A percentile compares a stretch with the other conserved stretches of the same genome.
Conservation (phyloP, 2,797 vertebrate species). For the Gephyroberyx darwinii region DNA sequence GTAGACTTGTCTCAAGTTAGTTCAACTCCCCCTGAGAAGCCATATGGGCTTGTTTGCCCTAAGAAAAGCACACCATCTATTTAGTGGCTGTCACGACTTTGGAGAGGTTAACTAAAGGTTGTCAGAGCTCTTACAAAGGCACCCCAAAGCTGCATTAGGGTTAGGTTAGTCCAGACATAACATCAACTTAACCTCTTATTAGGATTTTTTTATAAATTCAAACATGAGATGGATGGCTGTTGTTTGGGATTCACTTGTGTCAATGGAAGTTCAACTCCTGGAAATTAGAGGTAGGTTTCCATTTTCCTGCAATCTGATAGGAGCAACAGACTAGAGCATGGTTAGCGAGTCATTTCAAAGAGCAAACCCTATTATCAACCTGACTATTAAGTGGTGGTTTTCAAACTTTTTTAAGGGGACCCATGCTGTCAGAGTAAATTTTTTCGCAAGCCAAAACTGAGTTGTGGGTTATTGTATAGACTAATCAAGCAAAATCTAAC, state of each 20-base stretch:
- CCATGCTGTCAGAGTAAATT: slow-evolving; percentile 34
- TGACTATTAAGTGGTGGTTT: slow-evolving; percentile 41
- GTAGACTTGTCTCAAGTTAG: slow-evolving; percentile 11
- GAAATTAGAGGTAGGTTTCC: slow-evolving; percentile 57
- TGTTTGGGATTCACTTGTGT: slow-evolving; percentile 37
- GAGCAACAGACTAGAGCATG: slow-evolving; percentile 45
- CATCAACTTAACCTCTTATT: slow-evolving; percentile 7
- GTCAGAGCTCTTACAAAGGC: background rate
- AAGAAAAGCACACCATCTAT: slow-evolving; percentile 11
- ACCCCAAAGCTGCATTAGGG: background rate
- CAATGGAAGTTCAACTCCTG: slow-evolving; percentile 55
- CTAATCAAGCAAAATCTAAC: slow-evolving; percentile 17
- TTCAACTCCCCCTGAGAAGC: slow-evolving; percentile 24
- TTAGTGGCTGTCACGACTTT: slow-evolving; percentile 28
- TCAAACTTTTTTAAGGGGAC: slow-evolving; percentile 39
- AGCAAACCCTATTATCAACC: slow-evolving; percentile 56
- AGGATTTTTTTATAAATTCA: slow-evolving; percentile 3
- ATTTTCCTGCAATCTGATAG: slow-evolving; percentile 53
- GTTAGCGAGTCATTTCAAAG: slow-evolving; percentile 54
- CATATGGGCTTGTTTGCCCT: slow-evolving; percentile 6
- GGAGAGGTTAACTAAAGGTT: slow-evolving; percentile 26
- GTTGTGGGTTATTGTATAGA: slow-evolving; percentile 21
- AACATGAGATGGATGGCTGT: slow-evolving; percentile 18
- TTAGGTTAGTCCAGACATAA: slow-evolving; percentile 13
- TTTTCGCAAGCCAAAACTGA: slow-evolving; percentile 26